phyloP scores from a whole-genome alignment of 1,140 invertebrate genomes.

The Drosophila nigromelanica region DNA sequence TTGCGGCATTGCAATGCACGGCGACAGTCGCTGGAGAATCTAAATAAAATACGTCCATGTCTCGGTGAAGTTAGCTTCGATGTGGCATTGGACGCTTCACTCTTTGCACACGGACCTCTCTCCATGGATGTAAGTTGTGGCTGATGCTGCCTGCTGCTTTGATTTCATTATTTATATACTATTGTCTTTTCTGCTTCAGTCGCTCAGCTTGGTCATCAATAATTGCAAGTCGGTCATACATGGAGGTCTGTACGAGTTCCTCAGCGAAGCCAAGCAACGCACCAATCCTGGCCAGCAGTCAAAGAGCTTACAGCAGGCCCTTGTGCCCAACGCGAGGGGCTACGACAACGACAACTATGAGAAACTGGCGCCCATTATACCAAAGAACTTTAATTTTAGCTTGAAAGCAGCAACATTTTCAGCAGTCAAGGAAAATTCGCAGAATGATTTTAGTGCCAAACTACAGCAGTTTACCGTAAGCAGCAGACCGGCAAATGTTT shows the following conservation, averaged over 20 bases:
- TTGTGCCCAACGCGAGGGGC: slow-evolving; percentile 24
- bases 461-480: slow-evolving; percentile 83
- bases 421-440: slow-evolving; percentile 87
- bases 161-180: neutral
- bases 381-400: slow-evolving; percentile 90
- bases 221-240: slow-evolving; percentile 88
- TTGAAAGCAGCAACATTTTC: slow-evolving; percentile 88
- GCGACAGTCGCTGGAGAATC: slow-evolving; percentile 74
- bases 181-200: slow-evolving; percentile 85
- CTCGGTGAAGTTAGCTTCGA: slow-evolving; percentile 89
- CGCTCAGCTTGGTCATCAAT: slow-evolving; percentile 89
- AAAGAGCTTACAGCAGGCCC: slow-evolving; percentile 15
- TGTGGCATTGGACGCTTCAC: slow-evolving; percentile 89
- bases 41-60: slow-evolving; percentile 85
- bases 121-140: slow-evolving; percentile 88
- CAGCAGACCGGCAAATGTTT: neutral
- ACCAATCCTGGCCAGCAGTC: slow-evolving; percentile 61
- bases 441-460: slow-evolving; percentile 86
- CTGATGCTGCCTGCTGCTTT: neutral
- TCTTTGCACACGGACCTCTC: slow-evolving; percentile 90
- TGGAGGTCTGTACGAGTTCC: slow-evolving; percentile 87
- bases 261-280: slow-evolving; percentile 84
- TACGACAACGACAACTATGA: slow-evolving; percentile 84
- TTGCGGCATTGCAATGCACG: slow-evolving; percentile 83
- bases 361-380: slow-evolving; percentile 88